Conservation (phyloP, 2,797 vertebrate species). For the Clarias laeviceps region DNA sequence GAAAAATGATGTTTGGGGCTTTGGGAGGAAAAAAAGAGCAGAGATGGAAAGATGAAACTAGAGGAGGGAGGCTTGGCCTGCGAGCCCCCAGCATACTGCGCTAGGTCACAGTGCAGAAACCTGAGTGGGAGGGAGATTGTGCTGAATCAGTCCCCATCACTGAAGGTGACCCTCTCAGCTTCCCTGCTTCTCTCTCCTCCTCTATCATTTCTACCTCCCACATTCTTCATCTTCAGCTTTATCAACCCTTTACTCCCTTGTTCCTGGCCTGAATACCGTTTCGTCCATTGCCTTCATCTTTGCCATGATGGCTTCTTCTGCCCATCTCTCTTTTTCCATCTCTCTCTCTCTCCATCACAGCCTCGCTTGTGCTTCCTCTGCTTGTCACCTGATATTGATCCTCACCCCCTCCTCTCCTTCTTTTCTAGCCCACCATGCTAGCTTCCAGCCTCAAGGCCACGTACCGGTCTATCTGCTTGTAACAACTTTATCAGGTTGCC, state of each 20-base stretch:
- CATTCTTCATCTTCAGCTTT: conserved; percentile 22
- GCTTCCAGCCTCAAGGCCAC: conserved; percentile 55
- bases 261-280: conserved; percentile 5
- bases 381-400: conserved; percentile 53
- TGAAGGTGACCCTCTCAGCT: conserved; percentile 81
- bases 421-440: conserved; percentile 32
- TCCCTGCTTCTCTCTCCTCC: conserved; percentile 66
- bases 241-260: conserved; percentile 50
- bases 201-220: conserved; percentile 70
- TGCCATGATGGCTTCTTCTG: conserved; percentile 56
- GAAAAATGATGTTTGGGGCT: neutral
- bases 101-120: conserved; percentile 73
- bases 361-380: conserved; percentile 45
- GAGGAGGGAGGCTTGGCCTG: conserved; percentile 41
- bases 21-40: neutral
- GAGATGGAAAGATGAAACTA: conserved; percentile 35
- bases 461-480: conserved; percentile 34
- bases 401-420: neutral
- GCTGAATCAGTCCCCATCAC: conserved; percentile 80
- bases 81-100: conserved; percentile 47
- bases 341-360: conserved; percentile 49
- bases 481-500: conserved; percentile 65
- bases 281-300: neutral
- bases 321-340: conserved; percentile 12
- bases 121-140: conserved; percentile 70